These are phyloP conservation scores for Aurelia coerulea DNA, from an alignment of 30 jellyfish, hydroid and myxozoan genomes.

Conservation along the genomic window DNA sequence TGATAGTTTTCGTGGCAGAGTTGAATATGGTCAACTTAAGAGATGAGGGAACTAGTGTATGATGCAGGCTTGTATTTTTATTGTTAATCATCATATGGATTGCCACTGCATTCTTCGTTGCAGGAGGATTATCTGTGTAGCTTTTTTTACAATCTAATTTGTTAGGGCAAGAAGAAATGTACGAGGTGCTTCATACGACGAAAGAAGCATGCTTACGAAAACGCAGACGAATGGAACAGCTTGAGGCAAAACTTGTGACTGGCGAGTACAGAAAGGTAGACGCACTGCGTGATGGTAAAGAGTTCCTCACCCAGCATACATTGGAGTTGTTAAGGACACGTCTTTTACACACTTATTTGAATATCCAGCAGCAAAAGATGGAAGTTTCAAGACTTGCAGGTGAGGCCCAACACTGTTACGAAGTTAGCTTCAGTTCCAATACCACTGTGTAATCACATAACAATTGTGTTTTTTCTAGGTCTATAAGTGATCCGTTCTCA, in stretches of 20 bases:
- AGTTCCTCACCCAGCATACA: neutral
- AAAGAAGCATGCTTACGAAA: neutral
- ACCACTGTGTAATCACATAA: no score
- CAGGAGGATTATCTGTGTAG: no score
- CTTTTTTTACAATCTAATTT: neutral
- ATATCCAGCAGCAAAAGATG: neutral
- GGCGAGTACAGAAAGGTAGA: neutral
- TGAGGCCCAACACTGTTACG: neutral
- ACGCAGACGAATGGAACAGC: neutral
- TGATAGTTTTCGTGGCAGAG: no score
- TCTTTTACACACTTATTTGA: neutral
- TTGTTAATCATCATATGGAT: no score
- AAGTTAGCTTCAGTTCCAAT: no score
- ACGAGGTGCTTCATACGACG: neutral
- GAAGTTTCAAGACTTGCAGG: neutral
- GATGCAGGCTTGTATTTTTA: no score
- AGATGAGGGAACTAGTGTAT: no score
- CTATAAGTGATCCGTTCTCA: no score
- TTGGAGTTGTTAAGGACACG: neutral
- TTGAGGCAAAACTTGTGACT: neutral
- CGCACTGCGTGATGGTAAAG: neutral
- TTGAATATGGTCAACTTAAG: no score
- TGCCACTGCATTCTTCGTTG: no score
- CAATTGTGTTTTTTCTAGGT: no score
- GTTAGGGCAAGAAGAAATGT: neutral